Evolutionary conservation across 2,888 invertebrate genomes (phyloP), one percentile per base, ranked within the genome.

Genomic region (Amiota communis): DNA sequence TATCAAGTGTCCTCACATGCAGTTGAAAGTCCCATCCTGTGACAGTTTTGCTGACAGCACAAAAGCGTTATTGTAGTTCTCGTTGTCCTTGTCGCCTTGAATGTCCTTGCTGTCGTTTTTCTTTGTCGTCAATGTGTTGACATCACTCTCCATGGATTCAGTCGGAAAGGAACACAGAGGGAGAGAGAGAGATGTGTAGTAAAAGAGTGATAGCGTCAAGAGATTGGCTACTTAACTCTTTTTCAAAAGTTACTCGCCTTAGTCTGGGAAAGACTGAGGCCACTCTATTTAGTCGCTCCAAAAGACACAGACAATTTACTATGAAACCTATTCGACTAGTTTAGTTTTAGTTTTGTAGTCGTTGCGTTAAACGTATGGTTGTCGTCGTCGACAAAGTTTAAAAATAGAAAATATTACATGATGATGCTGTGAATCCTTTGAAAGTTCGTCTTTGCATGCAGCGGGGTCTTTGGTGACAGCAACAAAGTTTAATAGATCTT

Each of bases 141-240:
- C 83, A 86, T 83, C 83, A 83, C 78, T 77, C 81, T 85, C 82
- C 77, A 70, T 78, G 85, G 83, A 75, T 6, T 72, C 73, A 72
- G 74, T 74, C 75, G 13, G 8, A 10, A 2, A 10, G 1, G 8
- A 75, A 77, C 74, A 78, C 73, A 20, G 51, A 67, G 57, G 56
- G 65, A 17, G 10, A 75, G 70, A 68, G 53, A 68, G 23, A 47
- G 49, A 13, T 6, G 49, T 10, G 49, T 48, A 47, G 15, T 8
- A 36, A 36, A 36, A 36, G 36, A 36, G 36, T 36, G 36, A 36
- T 36, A 68, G 70, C 78, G 64, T 79, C 59, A 13, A 70, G 79
- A 83, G 83, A 83, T 83, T 86, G 86, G 83, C 86, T 86, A 84
- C 86, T 83, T 83, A 83, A 86, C 86, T 84, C 79, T 78, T 83